These are phyloP conservation scores for Cyanoderma ruficeps DNA, from an alignment of 2,113 vertebrate genomes.

Conservation along the genomic window DNA sequence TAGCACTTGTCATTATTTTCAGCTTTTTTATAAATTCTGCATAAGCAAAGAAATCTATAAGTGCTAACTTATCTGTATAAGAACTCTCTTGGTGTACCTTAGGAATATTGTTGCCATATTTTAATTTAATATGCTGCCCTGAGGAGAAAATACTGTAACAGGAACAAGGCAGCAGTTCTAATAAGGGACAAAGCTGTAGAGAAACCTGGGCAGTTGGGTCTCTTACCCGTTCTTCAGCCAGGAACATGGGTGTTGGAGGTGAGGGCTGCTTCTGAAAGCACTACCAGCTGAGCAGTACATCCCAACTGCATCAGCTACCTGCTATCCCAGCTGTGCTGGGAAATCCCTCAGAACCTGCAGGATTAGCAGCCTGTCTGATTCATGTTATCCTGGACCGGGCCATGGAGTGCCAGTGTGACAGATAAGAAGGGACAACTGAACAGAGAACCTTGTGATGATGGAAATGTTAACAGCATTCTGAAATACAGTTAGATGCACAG, in stretches of 20 bases:
- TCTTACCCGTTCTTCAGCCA: not conserved
- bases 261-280: not conserved
- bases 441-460: not conserved
- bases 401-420: not conserved
- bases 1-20: not conserved
- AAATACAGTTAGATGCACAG: not conserved
- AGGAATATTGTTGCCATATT: not conserved
- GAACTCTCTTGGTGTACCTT: not conserved
- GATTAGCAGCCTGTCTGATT: not conserved
- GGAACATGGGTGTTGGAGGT: not conserved
- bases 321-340: not conserved
- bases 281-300: not conserved
- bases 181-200: not conserved
- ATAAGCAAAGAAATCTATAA: not conserved
- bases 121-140: not conserved
- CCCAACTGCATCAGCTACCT: not conserved
- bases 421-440: not conserved
- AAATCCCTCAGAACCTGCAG: not conserved
- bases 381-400: not conserved
- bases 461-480: not conserved
- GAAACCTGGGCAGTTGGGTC: not conserved
- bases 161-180: not conserved
- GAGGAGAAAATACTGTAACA: not conserved
- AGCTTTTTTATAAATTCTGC: not conserved
- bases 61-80: not conserved